Evolutionary conservation across 2,797 vertebrate genomes (phyloP).

Genomic region (Brachyalestes nurse): DNA sequence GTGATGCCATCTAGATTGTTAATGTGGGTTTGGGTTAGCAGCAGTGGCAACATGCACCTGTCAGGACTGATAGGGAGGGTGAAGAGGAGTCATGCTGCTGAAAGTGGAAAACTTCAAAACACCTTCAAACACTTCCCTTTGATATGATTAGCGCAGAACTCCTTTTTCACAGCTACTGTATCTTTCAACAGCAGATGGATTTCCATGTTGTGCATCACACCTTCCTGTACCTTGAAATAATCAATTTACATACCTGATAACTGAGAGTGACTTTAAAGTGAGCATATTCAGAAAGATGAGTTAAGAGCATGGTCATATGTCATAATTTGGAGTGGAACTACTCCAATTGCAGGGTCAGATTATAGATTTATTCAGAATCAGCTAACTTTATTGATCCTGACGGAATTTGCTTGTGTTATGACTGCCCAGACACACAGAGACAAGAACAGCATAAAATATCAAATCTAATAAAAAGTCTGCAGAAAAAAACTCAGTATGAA

Average conservation of each 20-base stretch:
- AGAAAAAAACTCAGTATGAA: too few relatives aligned
- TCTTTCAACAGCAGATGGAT: constrained; percentile 29
- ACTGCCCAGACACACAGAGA: too few relatives aligned
- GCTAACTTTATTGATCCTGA: too few relatives aligned
- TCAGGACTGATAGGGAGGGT: background rate
- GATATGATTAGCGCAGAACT: constrained; percentile 25
- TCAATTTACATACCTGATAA: background rate
- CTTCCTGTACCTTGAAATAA: background rate
- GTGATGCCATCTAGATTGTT: background rate
- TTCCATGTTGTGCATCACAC: background rate
- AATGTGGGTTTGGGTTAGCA: background rate
- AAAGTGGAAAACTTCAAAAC: constrained; percentile 26
- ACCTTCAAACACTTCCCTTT: constrained; percentile 25
- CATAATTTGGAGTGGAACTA: background rate
- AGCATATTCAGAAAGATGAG: background rate
- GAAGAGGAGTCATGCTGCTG: constrained; percentile 17
- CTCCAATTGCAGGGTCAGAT: too few relatives aligned
- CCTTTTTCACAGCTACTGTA: constrained; percentile 2
- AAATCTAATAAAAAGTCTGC: too few relatives aligned
- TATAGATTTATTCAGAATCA: too few relatives aligned
- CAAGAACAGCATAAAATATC: too few relatives aligned
- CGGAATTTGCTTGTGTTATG: too few relatives aligned
- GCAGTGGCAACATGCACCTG: constrained; percentile 2
- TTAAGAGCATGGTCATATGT: background rate
- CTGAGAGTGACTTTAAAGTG: background rate